phyloP scores from a whole-genome alignment of 2,113 vertebrate species.

The Cariama cristata region DNA sequence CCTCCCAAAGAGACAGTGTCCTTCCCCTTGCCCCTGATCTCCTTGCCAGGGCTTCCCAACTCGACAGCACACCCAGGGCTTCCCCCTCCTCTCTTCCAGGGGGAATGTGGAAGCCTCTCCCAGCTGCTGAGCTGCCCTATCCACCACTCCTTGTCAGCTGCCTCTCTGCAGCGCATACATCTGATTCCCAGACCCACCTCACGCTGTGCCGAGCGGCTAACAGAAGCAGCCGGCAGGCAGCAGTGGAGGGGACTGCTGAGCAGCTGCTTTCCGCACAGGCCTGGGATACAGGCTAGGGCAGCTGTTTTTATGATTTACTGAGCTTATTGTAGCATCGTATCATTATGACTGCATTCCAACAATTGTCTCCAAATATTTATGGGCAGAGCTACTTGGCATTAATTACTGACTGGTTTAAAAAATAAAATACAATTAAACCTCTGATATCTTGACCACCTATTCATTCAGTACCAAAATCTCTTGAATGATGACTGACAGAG shows the following conservation, averaged over 20 bases:
- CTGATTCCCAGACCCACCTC: constrained; percentile 37
- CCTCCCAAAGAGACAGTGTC: neutral
- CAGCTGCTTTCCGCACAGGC: constrained; percentile 47
- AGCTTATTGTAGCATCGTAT: neutral
- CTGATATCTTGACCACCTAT: neutral
- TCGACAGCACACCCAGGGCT: rapidly evolving
- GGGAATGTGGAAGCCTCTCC: constrained; percentile 19
- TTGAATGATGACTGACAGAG: neutral
- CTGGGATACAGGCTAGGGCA: constrained; percentile 5
- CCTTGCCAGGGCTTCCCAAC: neutral
- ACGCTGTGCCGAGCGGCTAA: neutral
- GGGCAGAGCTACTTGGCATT: neutral
- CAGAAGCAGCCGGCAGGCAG: constrained; percentile 70
- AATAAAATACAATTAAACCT: neutral
- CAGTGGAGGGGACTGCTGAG: constrained; percentile 4
- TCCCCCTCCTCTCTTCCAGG: neutral
- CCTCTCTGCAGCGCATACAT: neutral
- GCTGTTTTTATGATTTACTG: constrained; percentile 56
- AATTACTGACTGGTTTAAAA: neutral
- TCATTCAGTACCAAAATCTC: neutral
- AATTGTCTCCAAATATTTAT: constrained; percentile 60
- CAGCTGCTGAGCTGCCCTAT: constrained; percentile 48
- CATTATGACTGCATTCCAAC: constrained; percentile 49
- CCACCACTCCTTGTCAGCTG: constrained; percentile 50
- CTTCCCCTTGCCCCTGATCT: neutral